Evolutionary conservation across 2,888 invertebrate genomes (phyloP).

Genomic region (Globia sparganii): DNA sequence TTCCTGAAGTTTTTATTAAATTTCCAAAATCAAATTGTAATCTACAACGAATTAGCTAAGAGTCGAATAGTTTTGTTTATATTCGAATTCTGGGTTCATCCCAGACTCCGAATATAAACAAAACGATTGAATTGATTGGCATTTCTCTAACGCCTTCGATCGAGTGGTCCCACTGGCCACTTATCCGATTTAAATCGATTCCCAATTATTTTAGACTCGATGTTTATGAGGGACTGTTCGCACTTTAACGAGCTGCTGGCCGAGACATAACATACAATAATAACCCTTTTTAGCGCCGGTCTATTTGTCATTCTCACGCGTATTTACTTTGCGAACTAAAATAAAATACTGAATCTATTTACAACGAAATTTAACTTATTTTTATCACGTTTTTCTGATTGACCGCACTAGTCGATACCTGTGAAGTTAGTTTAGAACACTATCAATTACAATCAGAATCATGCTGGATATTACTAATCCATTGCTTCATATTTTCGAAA

Average conservation of each 20-base stretch:
- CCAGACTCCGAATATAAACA: constrained; percentile 39
- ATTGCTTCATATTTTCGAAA: no score
- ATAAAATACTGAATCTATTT: constrained; percentile 45
- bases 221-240: constrained; percentile 58
- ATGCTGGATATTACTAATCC: no score
- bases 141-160: constrained; percentile 38
- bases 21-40: background rate
- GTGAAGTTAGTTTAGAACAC: no score
- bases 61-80: background rate
- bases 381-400: constrained; percentile 12
- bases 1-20: background rate
- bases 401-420: no score
- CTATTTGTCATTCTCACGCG: constrained; percentile 35
- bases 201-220: constrained; percentile 47
- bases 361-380: constrained; percentile 2
- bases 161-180: constrained; percentile 57
- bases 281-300: constrained; percentile 46
- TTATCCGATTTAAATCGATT: constrained; percentile 58
- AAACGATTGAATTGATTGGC: constrained; percentile 52
- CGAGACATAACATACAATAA: constrained; percentile 48
- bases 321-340: constrained; percentile 36
- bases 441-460: no score
- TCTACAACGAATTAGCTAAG: background rate
- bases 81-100: no score
- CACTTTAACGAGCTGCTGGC: constrained; percentile 49